phyloP scores from a whole-genome alignment of 2,797 vertebrate genomes.

The Hozukius guyotensis region DNA sequence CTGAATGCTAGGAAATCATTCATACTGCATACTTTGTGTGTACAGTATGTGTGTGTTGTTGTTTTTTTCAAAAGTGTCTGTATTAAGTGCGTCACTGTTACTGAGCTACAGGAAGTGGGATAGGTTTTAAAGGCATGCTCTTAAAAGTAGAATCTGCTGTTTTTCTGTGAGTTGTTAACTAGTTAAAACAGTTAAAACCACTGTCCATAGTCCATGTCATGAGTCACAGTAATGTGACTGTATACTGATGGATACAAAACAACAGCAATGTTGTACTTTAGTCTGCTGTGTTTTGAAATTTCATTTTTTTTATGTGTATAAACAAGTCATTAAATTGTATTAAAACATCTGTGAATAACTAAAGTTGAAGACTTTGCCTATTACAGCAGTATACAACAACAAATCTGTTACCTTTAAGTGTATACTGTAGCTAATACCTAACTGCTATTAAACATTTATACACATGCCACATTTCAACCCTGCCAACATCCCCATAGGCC shows the following conservation, averaged over 20 bases:
- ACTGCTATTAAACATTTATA: background rate
- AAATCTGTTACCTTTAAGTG: background rate
- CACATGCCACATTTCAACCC: background rate
- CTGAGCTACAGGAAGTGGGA: background rate
- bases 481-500: background rate
- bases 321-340: background rate
- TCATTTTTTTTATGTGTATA: background rate
- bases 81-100: background rate
- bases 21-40: background rate
- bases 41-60: background rate
- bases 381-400: background rate
- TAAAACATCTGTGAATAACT: background rate
- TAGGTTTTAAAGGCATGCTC: background rate
- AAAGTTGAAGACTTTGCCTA: background rate
- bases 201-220: background rate
- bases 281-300: background rate
- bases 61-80: background rate
- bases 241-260: background rate
- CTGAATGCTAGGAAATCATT: background rate
- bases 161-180: slow-evolving; percentile 3
- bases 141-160: background rate
- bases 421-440: background rate
- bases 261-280: background rate
- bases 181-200: background rate
- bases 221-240: background rate